Evolutionary conservation across 2,888 invertebrate genomes (phyloP), one percentile per base, ranked within the genome.

Genomic region (Embidobia sp.): DNA sequence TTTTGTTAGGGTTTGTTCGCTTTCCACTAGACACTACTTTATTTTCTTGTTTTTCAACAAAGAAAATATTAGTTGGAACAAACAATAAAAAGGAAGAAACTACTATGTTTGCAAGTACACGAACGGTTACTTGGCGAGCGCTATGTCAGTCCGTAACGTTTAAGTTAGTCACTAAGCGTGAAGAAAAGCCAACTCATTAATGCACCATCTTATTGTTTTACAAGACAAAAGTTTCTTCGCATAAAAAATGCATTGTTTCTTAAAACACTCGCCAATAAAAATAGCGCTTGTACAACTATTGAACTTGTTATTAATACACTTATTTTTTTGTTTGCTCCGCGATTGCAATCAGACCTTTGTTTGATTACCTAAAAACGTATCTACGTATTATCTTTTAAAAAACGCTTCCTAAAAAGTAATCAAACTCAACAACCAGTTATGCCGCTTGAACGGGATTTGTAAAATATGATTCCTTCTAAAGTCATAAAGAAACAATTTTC

Each of bases 131-230:
- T 55, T 69, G 77, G 46, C 73, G 44, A 37, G 42, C 64, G 27
- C 74, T 74, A 67, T 53, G 75, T 69, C 55, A 42, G 57, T 75
- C 49, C 35, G 67, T 63, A 70, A 46, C 77, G 77, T 77, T 77
- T 77, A 77, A 70, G 70, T 66, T 59, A 70, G 53, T 63, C 70
- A 77, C 72, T 66, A 61, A 77, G 77, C 77, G 77, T 77, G 77
- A 77, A 77, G 70, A 77, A 77, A 77, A 70, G 66, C 61, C 77
- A 48, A 66, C 77, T 77, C 70, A 77, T 77, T 77, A 77, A 77
- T 77, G 61, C 72, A 72, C 72, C 77, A 66, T 77, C 77, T 64
- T 66, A 66, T 66, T 70, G 76, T 77, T 70, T 70, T 70, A 66
- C 66, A 46, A 70, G 40, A 76, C 76, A 76, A 76, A 76, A 76